phyloP scores from a whole-genome alignment of 1,140 invertebrate species.

The Lucilia sericata region DNA sequence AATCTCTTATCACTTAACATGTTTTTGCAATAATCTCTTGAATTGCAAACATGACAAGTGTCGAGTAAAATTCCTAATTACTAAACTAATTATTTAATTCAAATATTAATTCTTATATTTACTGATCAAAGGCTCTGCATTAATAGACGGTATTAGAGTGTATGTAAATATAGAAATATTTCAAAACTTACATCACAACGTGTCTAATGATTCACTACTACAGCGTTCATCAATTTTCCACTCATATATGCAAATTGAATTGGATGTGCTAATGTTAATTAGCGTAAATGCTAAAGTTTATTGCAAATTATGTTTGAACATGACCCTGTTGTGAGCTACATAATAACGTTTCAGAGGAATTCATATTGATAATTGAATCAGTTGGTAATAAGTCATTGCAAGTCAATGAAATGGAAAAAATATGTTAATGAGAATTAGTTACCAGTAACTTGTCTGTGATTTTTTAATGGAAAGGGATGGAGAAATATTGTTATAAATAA shows the following conservation, averaged over 20 bases:
- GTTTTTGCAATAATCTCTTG: too few relatives aligned
- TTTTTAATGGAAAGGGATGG: neutral
- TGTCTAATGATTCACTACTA: neutral
- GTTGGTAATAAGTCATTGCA: conserved; percentile 5
- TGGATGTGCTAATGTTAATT: conserved; percentile 10
- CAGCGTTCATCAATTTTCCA: neutral
- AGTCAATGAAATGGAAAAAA: conserved; percentile 21
- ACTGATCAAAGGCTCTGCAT: too few relatives aligned
- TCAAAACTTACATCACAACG: neutral
- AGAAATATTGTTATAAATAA: too few relatives aligned
- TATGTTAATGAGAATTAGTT: conserved; percentile 5
- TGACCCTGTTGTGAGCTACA: neutral
- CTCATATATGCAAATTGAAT: conserved; percentile 22
- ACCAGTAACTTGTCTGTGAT: conserved; percentile 9
- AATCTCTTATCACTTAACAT: too few relatives aligned
- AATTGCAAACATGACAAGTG: too few relatives aligned
- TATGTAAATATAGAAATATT: neutral
- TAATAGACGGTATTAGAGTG: too few relatives aligned
- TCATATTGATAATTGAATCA: conserved; percentile 21
- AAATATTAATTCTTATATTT: too few relatives aligned
- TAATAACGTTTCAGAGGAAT: neutral
- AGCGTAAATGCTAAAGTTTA: conserved; percentile 12
- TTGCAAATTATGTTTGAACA: conserved; percentile 20
- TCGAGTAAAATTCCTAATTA: too few relatives aligned
- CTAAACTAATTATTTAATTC: too few relatives aligned